Evolutionary conservation across 1,140 invertebrate species (phyloP).

Genomic region (Eumeta japonica): DNA sequence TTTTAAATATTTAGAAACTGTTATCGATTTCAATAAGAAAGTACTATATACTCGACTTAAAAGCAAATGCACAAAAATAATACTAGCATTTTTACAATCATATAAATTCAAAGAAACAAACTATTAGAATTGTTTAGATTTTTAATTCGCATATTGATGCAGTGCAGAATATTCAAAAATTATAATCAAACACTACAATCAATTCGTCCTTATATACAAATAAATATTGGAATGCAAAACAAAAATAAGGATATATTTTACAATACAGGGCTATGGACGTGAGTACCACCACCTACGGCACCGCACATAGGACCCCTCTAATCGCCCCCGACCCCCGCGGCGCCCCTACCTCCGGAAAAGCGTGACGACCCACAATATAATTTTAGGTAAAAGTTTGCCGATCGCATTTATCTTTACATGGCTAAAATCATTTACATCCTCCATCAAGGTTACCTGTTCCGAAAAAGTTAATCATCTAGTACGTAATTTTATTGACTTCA

Average conservation of each 20-base stretch:
- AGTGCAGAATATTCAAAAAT: neutral
- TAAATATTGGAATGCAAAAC: neutral
- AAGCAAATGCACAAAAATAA: too few relatives aligned
- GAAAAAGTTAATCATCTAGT: too few relatives aligned
- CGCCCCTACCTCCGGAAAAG: constrained; percentile 26
- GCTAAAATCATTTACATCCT: too few relatives aligned
- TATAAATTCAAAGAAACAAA: too few relatives aligned
- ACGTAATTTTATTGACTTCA: too few relatives aligned
- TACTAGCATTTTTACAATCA: too few relatives aligned
- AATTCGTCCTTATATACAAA: neutral
- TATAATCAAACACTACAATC: neutral
- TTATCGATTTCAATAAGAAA: too few relatives aligned
- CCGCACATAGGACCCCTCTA: constrained; percentile 42
- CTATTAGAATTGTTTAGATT: neutral
- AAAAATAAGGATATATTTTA: too few relatives aligned
- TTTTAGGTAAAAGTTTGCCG: constrained; percentile 51
- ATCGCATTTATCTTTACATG: constrained; percentile 9
- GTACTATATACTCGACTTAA: too few relatives aligned
- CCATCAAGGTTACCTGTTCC: too few relatives aligned
- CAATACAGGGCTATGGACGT: too few relatives aligned
- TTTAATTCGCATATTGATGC: neutral
- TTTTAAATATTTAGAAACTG: too few relatives aligned
- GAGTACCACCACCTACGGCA: constrained; percentile 26
- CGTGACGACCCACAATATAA: constrained; percentile 58
- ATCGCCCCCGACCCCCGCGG: constrained; percentile 24